phyloP scores from a whole-genome alignment of 2,113 vertebrate species.

The Xiphophorus maculatus region DNA sequence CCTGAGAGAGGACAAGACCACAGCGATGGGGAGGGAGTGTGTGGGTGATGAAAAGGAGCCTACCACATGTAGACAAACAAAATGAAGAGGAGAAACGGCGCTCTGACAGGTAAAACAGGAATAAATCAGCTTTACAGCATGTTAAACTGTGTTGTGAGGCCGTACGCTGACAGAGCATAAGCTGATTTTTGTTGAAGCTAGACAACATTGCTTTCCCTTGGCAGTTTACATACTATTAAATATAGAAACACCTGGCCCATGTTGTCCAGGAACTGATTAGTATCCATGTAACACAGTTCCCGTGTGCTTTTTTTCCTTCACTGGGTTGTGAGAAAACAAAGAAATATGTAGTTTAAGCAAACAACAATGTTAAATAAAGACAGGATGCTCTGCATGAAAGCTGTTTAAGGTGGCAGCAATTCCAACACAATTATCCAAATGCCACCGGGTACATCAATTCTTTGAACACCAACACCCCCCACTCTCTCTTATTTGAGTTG shows the following conservation, averaged over 20 bases:
- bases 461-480: slow-evolving; percentile 79
- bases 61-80: slow-evolving; percentile 38
- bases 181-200: neutral
- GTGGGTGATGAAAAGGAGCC: slow-evolving; percentile 33
- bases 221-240: slow-evolving; percentile 56
- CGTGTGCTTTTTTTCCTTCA: slow-evolving; percentile 17
- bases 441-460: slow-evolving; percentile 75
- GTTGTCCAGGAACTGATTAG: slow-evolving; percentile 26
- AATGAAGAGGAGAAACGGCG: slow-evolving; percentile 42
- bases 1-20: slow-evolving; percentile 71
- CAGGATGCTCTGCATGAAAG: slow-evolving; percentile 33
- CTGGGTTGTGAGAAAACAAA: neutral
- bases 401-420: slow-evolving; percentile 66
- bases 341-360: slow-evolving; percentile 22
- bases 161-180: slow-evolving; percentile 4
- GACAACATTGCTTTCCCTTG: slow-evolving; percentile 65
- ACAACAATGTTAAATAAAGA: slow-evolving; percentile 41
- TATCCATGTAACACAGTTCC: neutral
- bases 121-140: slow-evolving; percentile 53
- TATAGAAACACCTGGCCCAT: slow-evolving; percentile 21
- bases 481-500: slow-evolving; percentile 90
- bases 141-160: slow-evolving; percentile 43
- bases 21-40: slow-evolving; percentile 21
- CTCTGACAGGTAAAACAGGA: slow-evolving; percentile 51
- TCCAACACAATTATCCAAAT: slow-evolving; percentile 76